Conservation (phyloP, 2,113 vertebrate species). For the Serranochromis macrocephalus region DNA sequence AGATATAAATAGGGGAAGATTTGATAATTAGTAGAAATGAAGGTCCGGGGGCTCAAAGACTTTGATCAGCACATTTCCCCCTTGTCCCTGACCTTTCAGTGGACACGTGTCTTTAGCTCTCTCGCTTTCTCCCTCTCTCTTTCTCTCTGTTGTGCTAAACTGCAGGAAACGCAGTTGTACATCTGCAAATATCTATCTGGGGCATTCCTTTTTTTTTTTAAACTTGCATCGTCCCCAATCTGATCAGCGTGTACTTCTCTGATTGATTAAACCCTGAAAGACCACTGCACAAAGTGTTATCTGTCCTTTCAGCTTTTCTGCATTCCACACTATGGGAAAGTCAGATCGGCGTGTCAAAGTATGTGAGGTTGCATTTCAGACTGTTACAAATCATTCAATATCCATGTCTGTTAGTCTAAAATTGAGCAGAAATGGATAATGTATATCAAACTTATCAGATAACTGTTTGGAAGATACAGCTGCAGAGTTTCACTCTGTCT, state of each 20-base stretch:
- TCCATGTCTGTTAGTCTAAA: constrained; percentile 45
- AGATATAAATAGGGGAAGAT: constrained; percentile 71
- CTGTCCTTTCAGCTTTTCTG: constrained; percentile 37
- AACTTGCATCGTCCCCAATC: constrained; percentile 4
- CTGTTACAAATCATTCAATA: constrained; percentile 53
- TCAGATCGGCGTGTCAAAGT: constrained; percentile 32
- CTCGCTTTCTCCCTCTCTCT: background rate
- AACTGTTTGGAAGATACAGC: constrained; percentile 23
- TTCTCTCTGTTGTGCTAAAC: background rate
- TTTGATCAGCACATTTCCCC: constrained; percentile 58
- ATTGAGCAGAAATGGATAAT: constrained; percentile 29
- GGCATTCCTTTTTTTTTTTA: background rate
- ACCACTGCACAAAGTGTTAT: constrained; percentile 24
- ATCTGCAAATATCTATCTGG: background rate
- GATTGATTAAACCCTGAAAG: constrained; percentile 43
- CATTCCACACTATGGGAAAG: constrained; percentile 55
- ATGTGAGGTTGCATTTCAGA: constrained; percentile 27
- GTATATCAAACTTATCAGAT: constrained; percentile 51
- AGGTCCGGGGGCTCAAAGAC: constrained; percentile 53
- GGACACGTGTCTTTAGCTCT: constrained; percentile 23
- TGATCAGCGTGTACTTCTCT: constrained; percentile 17
- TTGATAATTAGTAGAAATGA: constrained; percentile 70
- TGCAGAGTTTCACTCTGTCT: background rate
- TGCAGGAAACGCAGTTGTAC: background rate
- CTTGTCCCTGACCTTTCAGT: constrained; percentile 56